These are phyloP conservation scores for Yponomeuta evonymella DNA, from an alignment of 2,888 invertebrate genomes.

Conservation along the genomic window DNA sequence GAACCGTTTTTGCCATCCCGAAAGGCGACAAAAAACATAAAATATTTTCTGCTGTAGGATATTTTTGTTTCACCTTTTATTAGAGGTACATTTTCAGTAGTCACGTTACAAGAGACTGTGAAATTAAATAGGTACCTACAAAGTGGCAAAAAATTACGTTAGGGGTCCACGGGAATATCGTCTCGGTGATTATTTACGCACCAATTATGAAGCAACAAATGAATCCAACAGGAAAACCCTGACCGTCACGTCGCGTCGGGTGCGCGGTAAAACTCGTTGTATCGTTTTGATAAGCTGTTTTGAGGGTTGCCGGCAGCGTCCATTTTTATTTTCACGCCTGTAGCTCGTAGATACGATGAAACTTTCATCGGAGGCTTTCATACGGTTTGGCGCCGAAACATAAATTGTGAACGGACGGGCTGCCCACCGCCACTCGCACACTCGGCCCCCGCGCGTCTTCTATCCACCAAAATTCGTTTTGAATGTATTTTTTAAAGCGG, in stretches of 20 bases:
- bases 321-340: constrained; percentile 71
- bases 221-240: constrained; percentile 8
- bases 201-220: constrained; percentile 7
- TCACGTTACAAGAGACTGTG: not conserved
- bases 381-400: constrained; percentile 49
- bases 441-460: not conserved
- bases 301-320: constrained; percentile 29
- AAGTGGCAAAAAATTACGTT: not conserved
- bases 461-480: not conserved
- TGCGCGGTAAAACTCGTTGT: constrained; percentile 22
- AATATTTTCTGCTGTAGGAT: not conserved
- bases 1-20: not conserved
- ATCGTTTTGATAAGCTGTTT: constrained; percentile 25
- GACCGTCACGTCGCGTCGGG: constrained; percentile 20
- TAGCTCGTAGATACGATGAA: constrained; percentile 66
- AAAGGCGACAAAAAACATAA: not conserved
- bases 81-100: not conserved
- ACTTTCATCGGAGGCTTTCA: constrained; percentile 64
- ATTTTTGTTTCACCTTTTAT: not conserved
- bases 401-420: constrained; percentile 40
- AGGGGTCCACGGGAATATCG: not conserved
- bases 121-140: not conserved
- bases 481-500: not conserved
- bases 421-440: constrained; percentile 18
- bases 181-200: constrained; percentile 4